Conservation (phyloP, 2,797 vertebrate species). For the Hyperoplus lanceolatus region DNA sequence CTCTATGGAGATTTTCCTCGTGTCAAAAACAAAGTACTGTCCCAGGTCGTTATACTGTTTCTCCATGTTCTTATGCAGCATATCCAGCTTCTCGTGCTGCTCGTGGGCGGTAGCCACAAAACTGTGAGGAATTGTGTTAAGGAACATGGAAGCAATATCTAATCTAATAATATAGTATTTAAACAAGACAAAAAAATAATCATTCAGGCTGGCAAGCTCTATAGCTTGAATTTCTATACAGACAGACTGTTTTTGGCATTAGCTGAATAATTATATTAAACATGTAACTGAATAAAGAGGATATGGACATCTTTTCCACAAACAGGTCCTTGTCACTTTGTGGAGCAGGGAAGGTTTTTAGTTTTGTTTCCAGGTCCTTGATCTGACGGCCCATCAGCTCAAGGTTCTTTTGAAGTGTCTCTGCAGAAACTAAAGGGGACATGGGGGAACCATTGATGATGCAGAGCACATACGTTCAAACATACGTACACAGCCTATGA, state of each 20-base stretch:
- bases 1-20: slow-evolving; percentile 86
- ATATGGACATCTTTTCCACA: slow-evolving; percentile 90
- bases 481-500: background rate
- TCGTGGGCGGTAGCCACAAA: slow-evolving; percentile 87
- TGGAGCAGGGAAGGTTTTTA: slow-evolving; percentile 87
- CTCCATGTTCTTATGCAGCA: slow-evolving; percentile 92
- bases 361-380: slow-evolving; percentile 82
- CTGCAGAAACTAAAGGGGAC: slow-evolving; percentile 86
- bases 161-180: background rate
- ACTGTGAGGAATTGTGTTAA: slow-evolving; percentile 84
- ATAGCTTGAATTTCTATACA: background rate
- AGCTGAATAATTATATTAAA: slow-evolving; percentile 1
- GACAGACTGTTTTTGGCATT: background rate
- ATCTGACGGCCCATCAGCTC: slow-evolving; percentile 89
- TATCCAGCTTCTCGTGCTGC: slow-evolving; percentile 87
- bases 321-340: slow-evolving; percentile 88
- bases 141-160: slow-evolving; percentile 53
- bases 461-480: background rate
- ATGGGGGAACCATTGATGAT: slow-evolving; percentile 5
- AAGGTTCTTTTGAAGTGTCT: slow-evolving; percentile 90
- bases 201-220: background rate
- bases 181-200: background rate
- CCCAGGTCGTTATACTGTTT: slow-evolving; percentile 87
- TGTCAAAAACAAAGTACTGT: slow-evolving; percentile 88
- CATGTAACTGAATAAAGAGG: slow-evolving; percentile 71